phyloP scores from a whole-genome alignment of 2,113 vertebrate species.

The Brachyhypopomus occidentalis region DNA sequence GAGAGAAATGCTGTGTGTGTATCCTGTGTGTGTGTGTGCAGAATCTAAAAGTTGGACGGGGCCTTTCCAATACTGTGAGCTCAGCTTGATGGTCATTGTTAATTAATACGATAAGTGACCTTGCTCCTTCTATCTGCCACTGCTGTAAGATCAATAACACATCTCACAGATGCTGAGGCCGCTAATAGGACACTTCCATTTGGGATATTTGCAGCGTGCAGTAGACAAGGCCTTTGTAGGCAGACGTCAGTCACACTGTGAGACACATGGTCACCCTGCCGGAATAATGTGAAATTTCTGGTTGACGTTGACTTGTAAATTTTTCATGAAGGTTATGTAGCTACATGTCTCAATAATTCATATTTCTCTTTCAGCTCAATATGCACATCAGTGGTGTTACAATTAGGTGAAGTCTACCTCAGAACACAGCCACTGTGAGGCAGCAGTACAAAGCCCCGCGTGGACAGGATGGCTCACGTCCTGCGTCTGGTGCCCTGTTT shows the following conservation, averaged over 20 bases:
- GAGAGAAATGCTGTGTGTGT: too few species aligned
- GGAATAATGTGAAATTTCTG: slow-evolving; percentile 4
- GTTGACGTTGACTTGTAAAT: neutral
- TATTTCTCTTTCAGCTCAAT: neutral
- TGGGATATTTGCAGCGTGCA: neutral
- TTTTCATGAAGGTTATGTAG: neutral
- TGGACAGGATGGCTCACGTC: neutral
- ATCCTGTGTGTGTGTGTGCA: too few species aligned
- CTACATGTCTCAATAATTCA: slow-evolving; percentile 14
- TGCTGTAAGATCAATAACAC: slow-evolving; percentile 9
- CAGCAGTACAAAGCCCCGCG: neutral
- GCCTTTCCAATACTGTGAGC: slow-evolving; percentile 41
- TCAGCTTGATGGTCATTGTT: slow-evolving; percentile 36
- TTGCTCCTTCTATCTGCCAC: neutral
- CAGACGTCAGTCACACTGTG: neutral
- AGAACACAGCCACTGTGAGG: neutral
- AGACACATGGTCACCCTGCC: neutral
- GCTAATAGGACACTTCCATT: neutral
- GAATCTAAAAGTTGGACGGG: slow-evolving; percentile 37
- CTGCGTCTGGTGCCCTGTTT: neutral
- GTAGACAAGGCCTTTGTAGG: neutral
- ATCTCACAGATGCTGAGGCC: neutral
- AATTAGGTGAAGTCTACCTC: neutral
- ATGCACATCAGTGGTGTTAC: neutral
- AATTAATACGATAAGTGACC: slow-evolving; percentile 40